Conservation (phyloP, 2,113 vertebrate species). For the Romanogobio albipinnatus region DNA sequence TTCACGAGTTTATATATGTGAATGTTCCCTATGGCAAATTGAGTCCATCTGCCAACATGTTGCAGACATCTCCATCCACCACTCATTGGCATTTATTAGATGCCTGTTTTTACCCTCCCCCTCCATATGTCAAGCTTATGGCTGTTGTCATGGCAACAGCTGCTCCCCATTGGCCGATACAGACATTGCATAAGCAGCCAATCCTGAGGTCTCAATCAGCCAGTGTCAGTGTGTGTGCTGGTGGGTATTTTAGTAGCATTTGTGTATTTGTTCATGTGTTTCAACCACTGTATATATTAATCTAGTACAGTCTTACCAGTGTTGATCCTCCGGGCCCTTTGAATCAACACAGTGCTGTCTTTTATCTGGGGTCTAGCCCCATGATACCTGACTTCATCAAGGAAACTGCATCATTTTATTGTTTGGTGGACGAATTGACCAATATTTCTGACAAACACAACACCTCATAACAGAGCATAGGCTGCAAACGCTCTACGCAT, state of each 20-base stretch:
- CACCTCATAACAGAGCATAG: neutral
- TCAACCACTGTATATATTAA: neutral
- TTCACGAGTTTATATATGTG: neutral
- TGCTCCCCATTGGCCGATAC: slow-evolving; percentile 47
- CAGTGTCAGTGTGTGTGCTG: slow-evolving; percentile 28
- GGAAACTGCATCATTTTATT: slow-evolving; percentile 5
- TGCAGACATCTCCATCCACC: slow-evolving; percentile 27
- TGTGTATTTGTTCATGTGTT: neutral
- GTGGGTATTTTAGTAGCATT: neutral
- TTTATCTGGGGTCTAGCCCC: slow-evolving; percentile 2
- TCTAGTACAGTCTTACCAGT: neutral
- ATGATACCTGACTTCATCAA: neutral
- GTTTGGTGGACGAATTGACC: neutral
- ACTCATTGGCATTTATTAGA: slow-evolving; percentile 30
- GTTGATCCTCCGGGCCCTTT: neutral
- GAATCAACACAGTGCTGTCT: neutral
- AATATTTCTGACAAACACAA: slow-evolving; percentile 8
- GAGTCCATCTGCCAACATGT: slow-evolving; percentile 12
- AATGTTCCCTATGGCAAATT: slow-evolving; percentile 5
- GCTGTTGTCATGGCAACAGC: slow-evolving; percentile 58
- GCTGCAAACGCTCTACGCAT: neutral
- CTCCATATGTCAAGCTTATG: slow-evolving; percentile 44
- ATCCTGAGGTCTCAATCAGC: slow-evolving; percentile 28
- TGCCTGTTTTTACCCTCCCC: slow-evolving; percentile 32
- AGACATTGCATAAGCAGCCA: slow-evolving; percentile 43